Base-by-base conservation (phyloP, 1,140 invertebrate genomes). In the Chironomus tepperi region DNA sequence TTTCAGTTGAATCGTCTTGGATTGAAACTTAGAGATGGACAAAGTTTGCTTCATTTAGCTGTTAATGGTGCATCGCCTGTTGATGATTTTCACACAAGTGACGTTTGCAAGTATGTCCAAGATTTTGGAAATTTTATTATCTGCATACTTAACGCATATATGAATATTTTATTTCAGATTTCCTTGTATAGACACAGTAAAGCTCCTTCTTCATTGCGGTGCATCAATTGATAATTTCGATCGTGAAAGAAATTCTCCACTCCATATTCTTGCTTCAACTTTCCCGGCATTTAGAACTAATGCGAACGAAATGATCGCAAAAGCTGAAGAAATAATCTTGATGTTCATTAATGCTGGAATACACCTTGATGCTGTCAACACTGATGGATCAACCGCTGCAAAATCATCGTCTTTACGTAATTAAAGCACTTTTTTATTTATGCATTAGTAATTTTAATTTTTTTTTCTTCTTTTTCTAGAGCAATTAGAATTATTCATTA, bases 61-160 rank as follows among this genome's bases (percentile, higher is more conserved):
- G 90, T 93, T 2, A 94, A 95, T 84, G 84, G 89, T 18, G 88
- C 92, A 75, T 96, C 93, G 9, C 89, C 92, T 0, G 93, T 96
- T 0, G 93, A 96, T 82, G 93, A 96, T 82, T 96, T 96, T 84
- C 93, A 96, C 81, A 96, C 93, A 0, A 94, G 90, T 81, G 92
- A 95, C 79, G 89, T 96, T 75, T 95, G 93, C 88, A 91, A 91
- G 91, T 93, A 80, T 73, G 76, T 73, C 9, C 42, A 34, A 15
- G 18, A 34, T 21, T 12, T 21, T n/a, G 7, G 3, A 34, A 64
- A 18, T 73, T 74, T 3, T 73, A 74, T 67, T 9, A 12, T 43
- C 7, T 73, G 8, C 42, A n/a, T n/a, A n/a, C n/a, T n/a, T n/a
- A n/a, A n/a, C n/a, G n/a, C n/a, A n/a, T n/a, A n/a, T n/a, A n/a